These are phyloP conservation scores for Tor tambroides DNA, from an alignment of 2,113 vertebrate genomes.

Conservation along the genomic window DNA sequence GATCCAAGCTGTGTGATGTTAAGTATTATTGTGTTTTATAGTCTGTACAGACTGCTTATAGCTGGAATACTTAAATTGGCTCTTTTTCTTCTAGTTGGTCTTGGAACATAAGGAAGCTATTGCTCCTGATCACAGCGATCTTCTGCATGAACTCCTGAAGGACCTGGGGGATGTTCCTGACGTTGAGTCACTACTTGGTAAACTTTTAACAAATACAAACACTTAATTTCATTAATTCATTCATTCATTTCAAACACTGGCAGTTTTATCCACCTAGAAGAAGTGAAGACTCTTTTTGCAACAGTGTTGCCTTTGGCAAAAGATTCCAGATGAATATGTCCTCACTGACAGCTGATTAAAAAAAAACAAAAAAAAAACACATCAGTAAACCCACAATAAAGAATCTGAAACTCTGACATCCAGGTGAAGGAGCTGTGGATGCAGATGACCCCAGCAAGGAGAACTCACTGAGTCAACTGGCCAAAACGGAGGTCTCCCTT, in stretches of 20 bases:
- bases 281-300: neutral
- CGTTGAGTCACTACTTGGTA: slow-evolving; percentile 91
- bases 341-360: neutral
- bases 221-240: neutral
- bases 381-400: neutral
- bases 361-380: no score
- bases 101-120: slow-evolving; percentile 95
- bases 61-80: neutral
- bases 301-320: neutral
- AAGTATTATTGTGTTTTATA: neutral
- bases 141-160: slow-evolving; percentile 88
- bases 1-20: neutral
- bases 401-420: slow-evolving; percentile 24
- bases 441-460: slow-evolving; percentile 87
- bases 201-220: slow-evolving; percentile 10
- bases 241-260: neutral
- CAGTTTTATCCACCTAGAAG: neutral
- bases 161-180: slow-evolving; percentile 88
- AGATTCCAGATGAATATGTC: neutral
- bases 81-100: slow-evolving; percentile 79
- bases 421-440: slow-evolving; percentile 92
- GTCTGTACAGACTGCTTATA: neutral
- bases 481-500: slow-evolving; percentile 96
- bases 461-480: slow-evolving; percentile 83
- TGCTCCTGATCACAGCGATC: slow-evolving; percentile 85